These are phyloP conservation scores for Neocrepidodera transversa DNA, from an alignment of 2,888 invertebrate genomes.

Conservation along the genomic window DNA sequence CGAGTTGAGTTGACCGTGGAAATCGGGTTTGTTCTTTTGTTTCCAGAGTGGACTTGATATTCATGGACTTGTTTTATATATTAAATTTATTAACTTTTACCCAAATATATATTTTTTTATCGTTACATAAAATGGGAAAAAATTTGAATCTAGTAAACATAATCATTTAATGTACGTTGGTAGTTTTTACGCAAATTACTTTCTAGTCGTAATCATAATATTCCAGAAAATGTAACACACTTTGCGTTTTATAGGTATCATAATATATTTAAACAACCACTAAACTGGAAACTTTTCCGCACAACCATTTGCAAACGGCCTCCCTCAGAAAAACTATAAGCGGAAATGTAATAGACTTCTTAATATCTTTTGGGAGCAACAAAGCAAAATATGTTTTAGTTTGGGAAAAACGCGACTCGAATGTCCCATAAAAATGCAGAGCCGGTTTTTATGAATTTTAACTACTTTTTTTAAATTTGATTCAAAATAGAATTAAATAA, in stretches of 20 bases:
- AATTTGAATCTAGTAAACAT: not conserved
- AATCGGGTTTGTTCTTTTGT: slow-evolving; percentile 28
- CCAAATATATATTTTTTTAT: too few relatives aligned
- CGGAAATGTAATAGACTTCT: slow-evolving; percentile 11
- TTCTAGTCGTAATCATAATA: not conserved
- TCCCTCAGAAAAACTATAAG: slow-evolving; percentile 12
- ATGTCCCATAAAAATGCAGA: slow-evolving; percentile 31
- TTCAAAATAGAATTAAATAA: too few relatives aligned
- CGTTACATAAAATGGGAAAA: not conserved
- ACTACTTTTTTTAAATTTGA: too few relatives aligned
- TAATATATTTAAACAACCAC: slow-evolving; percentile 16
- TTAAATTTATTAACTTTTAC: too few relatives aligned
- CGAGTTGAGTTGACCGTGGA: slow-evolving; percentile 24
- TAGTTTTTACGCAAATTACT: not conserved
- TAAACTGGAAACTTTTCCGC: slow-evolving; percentile 20
- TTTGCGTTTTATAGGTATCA: slow-evolving; percentile 18
- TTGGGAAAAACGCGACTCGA: slow-evolving; percentile 26
- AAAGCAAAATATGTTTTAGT: slow-evolving; percentile 29
- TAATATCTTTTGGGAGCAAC: slow-evolving; percentile 37
- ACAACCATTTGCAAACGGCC: slow-evolving; percentile 5
- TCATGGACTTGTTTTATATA: slow-evolving; percentile 4
- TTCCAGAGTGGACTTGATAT: slow-evolving; percentile 14
- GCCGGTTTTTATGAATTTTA: not conserved
- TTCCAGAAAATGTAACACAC: slow-evolving; percentile 7
- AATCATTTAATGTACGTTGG: not conserved